A percentile compares a stretch with the other conserved stretches of the same genome.
These are phyloP conservation scores for Autographa pulchrina DNA, from an alignment of 2,888 invertebrate genomes.

Conservation along the genomic window DNA sequence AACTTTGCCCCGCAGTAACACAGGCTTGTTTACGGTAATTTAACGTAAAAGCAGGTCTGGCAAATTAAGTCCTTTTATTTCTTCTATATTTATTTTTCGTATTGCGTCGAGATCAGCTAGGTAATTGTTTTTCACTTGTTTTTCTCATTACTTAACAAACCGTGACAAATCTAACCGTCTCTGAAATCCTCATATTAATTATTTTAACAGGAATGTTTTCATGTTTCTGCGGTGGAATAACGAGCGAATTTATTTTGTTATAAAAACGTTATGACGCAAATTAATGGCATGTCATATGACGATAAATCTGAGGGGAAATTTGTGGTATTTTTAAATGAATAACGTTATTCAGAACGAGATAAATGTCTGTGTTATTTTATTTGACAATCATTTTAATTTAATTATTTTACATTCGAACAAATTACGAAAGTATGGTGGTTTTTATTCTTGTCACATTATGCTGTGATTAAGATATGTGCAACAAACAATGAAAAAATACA, in stretches of 20 bases:
- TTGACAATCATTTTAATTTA: not conserved
- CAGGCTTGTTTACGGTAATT: too few species aligned
- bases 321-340: constrained; percentile 21
- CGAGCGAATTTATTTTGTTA: not conserved
- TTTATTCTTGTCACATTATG: too few species aligned
- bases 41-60: too few species aligned
- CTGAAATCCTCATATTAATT: not conserved
- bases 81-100: too few species aligned
- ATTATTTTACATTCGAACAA: not conserved
- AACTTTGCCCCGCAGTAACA: too few species aligned
- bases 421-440: too few species aligned
- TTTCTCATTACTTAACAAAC: not conserved
- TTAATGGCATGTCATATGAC: constrained; percentile 36
- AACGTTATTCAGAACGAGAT: constrained; percentile 9
- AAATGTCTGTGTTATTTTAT: not conserved
- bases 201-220: constrained; percentile 1
- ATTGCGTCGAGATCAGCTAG: not conserved
- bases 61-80: too few species aligned
- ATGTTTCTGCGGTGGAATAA: not conserved
- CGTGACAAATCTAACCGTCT: not conserved
- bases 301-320: constrained; percentile 11
- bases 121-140: not conserved
- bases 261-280: constrained; percentile 21
- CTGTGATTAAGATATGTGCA: too few species aligned
- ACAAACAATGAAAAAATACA: too few species aligned